Conservation (phyloP, 2,888 invertebrate genomes). For the Epiblema foenella region DNA sequence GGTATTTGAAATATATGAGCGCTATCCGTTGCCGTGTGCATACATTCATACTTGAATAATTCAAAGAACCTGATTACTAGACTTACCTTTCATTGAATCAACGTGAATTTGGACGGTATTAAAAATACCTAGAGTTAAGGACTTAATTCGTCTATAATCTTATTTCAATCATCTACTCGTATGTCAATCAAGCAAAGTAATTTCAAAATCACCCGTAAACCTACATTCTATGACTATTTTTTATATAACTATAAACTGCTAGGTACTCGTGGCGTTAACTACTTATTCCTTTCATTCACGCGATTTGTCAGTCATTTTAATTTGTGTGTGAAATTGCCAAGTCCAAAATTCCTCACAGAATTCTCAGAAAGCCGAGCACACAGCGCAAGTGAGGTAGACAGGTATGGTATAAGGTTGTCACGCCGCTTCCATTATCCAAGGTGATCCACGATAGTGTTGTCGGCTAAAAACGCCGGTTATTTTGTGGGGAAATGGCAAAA, state of each 20-base stretch:
- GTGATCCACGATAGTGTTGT: constrained; percentile 55
- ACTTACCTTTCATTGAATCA: background rate
- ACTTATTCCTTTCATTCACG: background rate
- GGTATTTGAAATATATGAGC: background rate
- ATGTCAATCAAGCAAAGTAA: too few relatives aligned
- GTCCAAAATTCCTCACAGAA: constrained; percentile 10
- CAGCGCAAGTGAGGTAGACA: constrained; percentile 48
- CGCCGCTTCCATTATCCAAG: constrained; percentile 79
- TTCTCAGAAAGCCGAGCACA: constrained; percentile 14
- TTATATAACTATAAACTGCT: too few relatives aligned
- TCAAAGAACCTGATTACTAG: background rate
- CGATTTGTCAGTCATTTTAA: background rate
- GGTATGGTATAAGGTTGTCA: constrained; percentile 28
- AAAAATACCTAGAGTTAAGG: too few relatives aligned
- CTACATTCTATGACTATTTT: too few relatives aligned
- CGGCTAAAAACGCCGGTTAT: constrained; percentile 41
- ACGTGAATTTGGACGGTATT: too few relatives aligned
- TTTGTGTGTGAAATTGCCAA: constrained; percentile 18
- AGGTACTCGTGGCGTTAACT: too few relatives aligned
- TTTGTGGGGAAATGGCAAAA: constrained; percentile 30
- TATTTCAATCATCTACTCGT: too few relatives aligned
- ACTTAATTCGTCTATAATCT: background rate
- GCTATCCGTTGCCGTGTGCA: background rate
- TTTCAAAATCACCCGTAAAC: background rate
- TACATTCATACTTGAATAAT: background rate